Evolutionary conservation across 30 jellyfish, hydroid and myxozoan species (phyloP).

Genomic region (Aurelia sp.): DNA sequence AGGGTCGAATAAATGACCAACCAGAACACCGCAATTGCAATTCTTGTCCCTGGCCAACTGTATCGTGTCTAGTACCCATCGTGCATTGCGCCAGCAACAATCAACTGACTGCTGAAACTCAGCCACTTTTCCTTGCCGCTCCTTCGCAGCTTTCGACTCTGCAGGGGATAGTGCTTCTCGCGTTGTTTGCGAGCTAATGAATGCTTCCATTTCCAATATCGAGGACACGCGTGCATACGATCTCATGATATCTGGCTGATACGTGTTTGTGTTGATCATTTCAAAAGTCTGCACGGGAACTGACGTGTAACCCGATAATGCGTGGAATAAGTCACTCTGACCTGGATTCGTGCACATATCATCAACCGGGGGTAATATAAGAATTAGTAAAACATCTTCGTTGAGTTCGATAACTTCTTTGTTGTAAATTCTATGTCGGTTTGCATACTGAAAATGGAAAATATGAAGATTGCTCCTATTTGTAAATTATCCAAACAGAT

Average conservation of each 20-base stretch:
- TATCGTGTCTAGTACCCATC: constrained; percentile 96
- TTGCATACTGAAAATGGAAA: constrained; percentile 53
- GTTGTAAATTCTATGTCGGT: constrained; percentile 90
- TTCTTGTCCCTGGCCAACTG: constrained; percentile 86
- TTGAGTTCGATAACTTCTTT: constrained; percentile 96
- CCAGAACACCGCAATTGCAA: constrained; percentile 71
- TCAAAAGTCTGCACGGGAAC: constrained; percentile 96
- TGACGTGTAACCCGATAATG: constrained; percentile 79
- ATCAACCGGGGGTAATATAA: constrained; percentile 91
- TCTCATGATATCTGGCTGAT: constrained; percentile 96
- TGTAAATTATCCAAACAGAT: no score
- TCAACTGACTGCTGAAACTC: constrained; percentile 87
- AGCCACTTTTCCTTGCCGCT: constrained; percentile 66
- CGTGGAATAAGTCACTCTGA: constrained; percentile 85
- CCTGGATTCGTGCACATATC: constrained; percentile 97
- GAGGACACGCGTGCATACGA: constrained; percentile 92
- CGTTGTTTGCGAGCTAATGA: constrained; percentile 65
- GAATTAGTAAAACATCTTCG: constrained; percentile 77
- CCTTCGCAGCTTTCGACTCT: constrained; percentile 77
- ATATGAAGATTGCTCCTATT: no score
- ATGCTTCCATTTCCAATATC: constrained; percentile 85
- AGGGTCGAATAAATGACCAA: constrained; percentile 56
- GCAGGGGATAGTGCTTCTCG: constrained; percentile 89
- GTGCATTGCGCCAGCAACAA: constrained; percentile 85
- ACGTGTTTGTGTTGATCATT: constrained; percentile 87